Base-by-base conservation (phyloP, 2,113 vertebrate genomes). In the Tragulus kanchil region DNA sequence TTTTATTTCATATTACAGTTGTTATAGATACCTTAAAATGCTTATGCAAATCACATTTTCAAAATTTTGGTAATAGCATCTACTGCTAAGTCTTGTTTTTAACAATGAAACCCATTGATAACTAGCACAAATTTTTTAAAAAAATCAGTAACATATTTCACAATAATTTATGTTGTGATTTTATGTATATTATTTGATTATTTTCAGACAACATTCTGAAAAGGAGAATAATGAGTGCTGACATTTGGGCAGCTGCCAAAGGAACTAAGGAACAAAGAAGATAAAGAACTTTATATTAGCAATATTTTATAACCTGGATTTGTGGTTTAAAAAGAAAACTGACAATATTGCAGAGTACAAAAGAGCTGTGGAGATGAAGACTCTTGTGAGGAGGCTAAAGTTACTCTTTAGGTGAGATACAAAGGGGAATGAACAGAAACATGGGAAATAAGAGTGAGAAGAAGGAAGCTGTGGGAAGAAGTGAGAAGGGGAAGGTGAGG, bases 1-100 rank as follows among this genome's bases (percentile, higher is more conserved):
- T 92, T 89, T 95, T 31, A 64, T 87, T 93, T 69, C 45, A 83
- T 87, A 87, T 83, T 87, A 50, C 28, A 92, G 14, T 71, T 77
- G 31, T 50, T 45, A 4, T 25, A 78, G 14, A 78, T 71, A 69
- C 21, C 8, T 58, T 54, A 25, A 73, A 17, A 67, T 67, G 58
- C 67, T 8, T 42, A 69, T 62, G 45, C 28, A 86, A 71, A 69
- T 67, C 21, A 42, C 15, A 21, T 28, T 50, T 88, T 89, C 19
- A 93, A 94, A 94, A 86, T 75, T 61, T 61, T 45, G 36, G 6
- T 77, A 58, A n/a, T n/a, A 59, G 75, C 19, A 82, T 31, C 58
- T 89, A 61, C 21, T 61, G 42, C 7, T 64, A 6, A 2, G 59
- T 71, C 15, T 15, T 28, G 4, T 67, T 73, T 25, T 61, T 83